Evolutionary conservation across 2,888 invertebrate species (phyloP), one percentile per base, ranked within the genome.

Genomic region (Leucophenga montana): DNA sequence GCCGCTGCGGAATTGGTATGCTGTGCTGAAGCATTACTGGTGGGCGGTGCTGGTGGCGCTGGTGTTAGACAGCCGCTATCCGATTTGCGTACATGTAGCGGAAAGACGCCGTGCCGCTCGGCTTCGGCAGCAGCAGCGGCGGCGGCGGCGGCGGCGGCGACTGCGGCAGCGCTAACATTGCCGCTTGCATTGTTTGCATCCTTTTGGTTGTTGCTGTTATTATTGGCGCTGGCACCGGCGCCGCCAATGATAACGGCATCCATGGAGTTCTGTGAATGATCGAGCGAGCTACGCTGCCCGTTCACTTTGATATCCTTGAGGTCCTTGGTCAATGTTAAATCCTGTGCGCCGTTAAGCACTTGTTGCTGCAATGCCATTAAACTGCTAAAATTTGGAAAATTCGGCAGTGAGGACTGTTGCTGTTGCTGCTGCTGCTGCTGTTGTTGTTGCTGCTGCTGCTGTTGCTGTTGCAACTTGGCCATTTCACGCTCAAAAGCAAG

Each of bases 401-500:
- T 91, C 44, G 84, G 62, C 27, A 39, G 18, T 4, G 67, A 20
- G 1, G 50, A n/a, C 13, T n/a, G 16, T 18, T 18, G 73, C 16
- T 67, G 66, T 27, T 53, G 62, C 3, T 67, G 69, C 39, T 75
- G 74, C 5, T 77, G 82, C 61, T 79, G 80, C 11, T 68, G 71
- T 46, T 74, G 74, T 3, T 56, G 67, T 44, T 56, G 62, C 22
- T 75, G 77, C 14, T 79, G 82, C 54, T 85, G 85, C 33, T 85
- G 84, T 27, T 84, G 81, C 11, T 92, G 92, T 69, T 89, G 96
- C 77, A 98, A 90, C 88, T 97, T 96, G 84, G 95, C 94, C 75
- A 98, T 91, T 89, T 98, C 98, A 75, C 97, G 93, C 85, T 97
- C 96, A 57, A 97, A 89, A 13, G 96, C 96, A 90, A 97, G 91